Evolutionary conservation across 2,113 vertebrate species (phyloP), one percentile per base, ranked within the genome.

Genomic region (Sterrhoptilus dennistouni): DNA sequence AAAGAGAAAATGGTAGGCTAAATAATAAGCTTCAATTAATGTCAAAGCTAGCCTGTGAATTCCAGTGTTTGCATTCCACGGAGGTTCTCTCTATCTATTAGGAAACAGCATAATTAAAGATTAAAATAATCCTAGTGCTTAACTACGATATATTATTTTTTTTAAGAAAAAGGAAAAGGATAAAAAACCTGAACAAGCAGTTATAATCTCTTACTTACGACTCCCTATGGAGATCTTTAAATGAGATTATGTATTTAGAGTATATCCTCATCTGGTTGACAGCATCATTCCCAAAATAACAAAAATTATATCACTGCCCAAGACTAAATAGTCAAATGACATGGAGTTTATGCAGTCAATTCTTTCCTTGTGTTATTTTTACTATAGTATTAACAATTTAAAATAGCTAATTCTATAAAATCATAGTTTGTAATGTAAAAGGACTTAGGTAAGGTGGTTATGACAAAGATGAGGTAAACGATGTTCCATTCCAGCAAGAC

Each of bases 61-160:
- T 87, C 57, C 65, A 49, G 38, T 56, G 44, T 95, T 84, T 93
- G 49, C 50, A 84, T 97, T 92, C 64, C 80, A 42, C 54, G 38
- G 28, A 25, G 28, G 31, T 74, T 83, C 49, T 86, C 42, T 12
- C 16, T 70, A 5, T 66, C 42, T 60, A 11, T 91, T 91, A 64
- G 57, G 36, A 94, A 95, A 45, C 8, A 64, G 27, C 44, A 49
- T 71, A 91, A 89, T 96, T 95, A 81, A 93, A 95, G 76, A 77
- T 89, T 86, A 80, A 87, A 78, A 69, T 94, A 93, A 96, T 83
- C 72, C 72, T 44, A 59, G 31, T 77, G 18, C 50, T 96, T 92
- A 89, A 83, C 38, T 77, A 21, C 9, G 45, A 29, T 28, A 19
- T 74, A 6, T 59, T 61, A 11, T 60, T 85, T 93, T 92, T 86